Evolutionary conservation across 2,888 invertebrate genomes (phyloP).

Genomic region (Philonicus albiceps): DNA sequence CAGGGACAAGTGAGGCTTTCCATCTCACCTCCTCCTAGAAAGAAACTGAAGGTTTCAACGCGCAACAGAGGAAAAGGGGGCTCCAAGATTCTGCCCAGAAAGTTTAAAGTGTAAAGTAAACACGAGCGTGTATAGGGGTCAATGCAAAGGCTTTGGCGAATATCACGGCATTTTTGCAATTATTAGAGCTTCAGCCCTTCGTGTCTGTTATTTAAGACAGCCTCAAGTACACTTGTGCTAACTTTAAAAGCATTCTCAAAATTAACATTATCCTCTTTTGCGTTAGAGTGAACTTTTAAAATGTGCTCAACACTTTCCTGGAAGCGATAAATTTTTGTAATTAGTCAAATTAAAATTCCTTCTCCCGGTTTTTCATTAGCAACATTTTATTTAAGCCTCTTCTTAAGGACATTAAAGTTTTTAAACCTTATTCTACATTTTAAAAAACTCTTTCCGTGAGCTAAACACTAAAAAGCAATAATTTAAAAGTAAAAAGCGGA

Average conservation of each 20-base stretch:
- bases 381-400: background rate
- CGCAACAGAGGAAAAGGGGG: background rate
- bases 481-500: too few relatives aligned
- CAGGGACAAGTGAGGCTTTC: background rate
- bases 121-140: background rate
- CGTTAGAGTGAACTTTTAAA: background rate
- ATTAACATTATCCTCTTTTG: background rate
- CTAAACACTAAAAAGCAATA: background rate
- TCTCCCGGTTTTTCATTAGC: background rate
- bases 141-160: background rate
- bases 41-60: background rate
- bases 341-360: background rate
- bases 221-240: background rate
- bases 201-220: background rate
- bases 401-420: background rate
- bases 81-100: background rate
- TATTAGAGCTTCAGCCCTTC: background rate
- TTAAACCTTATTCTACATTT: background rate
- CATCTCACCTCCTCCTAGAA: background rate
- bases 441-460: background rate
- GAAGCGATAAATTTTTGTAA: background rate
- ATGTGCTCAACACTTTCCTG: background rate
- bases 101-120: slow-evolving; percentile 2
- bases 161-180: background rate
- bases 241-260: background rate